phyloP scores from a whole-genome alignment of 2,113 vertebrate genomes.

The Thamnophis sirtalis region DNA sequence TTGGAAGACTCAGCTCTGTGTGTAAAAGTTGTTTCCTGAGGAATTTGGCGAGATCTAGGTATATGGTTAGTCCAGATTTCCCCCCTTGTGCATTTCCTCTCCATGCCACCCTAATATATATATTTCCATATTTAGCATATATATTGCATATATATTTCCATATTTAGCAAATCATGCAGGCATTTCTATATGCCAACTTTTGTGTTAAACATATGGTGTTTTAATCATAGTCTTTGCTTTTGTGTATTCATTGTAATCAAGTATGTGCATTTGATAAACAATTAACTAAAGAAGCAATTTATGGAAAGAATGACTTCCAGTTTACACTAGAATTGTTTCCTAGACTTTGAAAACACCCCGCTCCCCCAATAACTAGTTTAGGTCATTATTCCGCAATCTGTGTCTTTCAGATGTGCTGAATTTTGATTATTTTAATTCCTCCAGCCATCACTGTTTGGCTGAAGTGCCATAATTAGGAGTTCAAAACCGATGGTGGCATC shows the following conservation, averaged over 20 bases:
- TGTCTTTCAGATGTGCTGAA: background rate
- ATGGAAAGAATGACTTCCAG: background rate
- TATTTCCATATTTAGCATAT: background rate
- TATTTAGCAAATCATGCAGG: background rate
- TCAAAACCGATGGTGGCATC: background rate
- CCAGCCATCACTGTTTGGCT: background rate
- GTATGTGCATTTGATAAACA: background rate
- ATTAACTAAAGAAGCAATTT: background rate
- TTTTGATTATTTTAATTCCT: background rate
- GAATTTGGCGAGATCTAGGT: slow-evolving; percentile 47
- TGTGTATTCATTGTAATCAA: background rate
- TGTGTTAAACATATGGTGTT: background rate
- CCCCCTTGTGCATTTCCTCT: slow-evolving; percentile 32
- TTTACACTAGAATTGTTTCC: background rate
- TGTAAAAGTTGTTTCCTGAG: slow-evolving; percentile 59
- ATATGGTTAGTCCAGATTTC: slow-evolving; percentile 25
- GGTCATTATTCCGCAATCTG: background rate
- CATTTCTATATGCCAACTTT: background rate
- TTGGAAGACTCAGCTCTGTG: slow-evolving; percentile 48
- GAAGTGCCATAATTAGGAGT: background rate
- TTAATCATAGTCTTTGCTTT: background rate
- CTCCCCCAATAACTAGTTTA: background rate
- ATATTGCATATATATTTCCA: background rate
- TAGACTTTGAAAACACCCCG: background rate
- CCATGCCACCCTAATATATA: background rate